Evolutionary conservation across 2,113 vertebrate genomes (phyloP), one percentile per base, ranked within the genome.

Genomic region (Rhinoptilus africanus): DNA sequence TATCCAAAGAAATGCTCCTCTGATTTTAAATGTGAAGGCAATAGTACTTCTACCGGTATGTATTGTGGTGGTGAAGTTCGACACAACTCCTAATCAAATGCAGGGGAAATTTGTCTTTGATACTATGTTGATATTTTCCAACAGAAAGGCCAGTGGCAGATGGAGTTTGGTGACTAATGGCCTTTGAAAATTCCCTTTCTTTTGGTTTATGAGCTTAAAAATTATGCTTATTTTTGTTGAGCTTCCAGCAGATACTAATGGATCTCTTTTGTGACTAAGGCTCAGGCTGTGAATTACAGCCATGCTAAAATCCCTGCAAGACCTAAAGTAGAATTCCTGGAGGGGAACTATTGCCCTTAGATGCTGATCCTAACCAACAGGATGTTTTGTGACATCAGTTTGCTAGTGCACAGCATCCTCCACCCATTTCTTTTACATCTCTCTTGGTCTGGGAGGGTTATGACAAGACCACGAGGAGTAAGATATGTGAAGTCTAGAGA

Each of bases 401-500:
- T 89, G 22, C 51, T 71, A 47, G 34, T 63, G 51, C 3, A 12
- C 3, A 54, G 10, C 17, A 37, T 57, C 6, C 22, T 67, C 15
- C 14, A 43, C 28, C 6, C 4, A 6, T 48, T 85, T 56, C 5
- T 91, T 85, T 67, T 72, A 23, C 19, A 13, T 74, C 24, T 80
- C 22, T 20, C 17, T 39, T 51, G 15, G 3, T 59, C 73, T 68
- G 30, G 5, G 4, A 24, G 23, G 20, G 8, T 59, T 75, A 60
- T 43, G 43, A 12, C 8, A 32, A 27, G n/a, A 4, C 17, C 64
- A 2, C 0, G 4, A 39, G 30, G 24, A 9, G 8, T 21, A 60
- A 78, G 30, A 4, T 6, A 14, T 2, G 8, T 32, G 2, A 27
- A 35, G 11, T 59, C 53, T 43, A 30, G 62, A 64, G 16, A 43